Base-by-base conservation (phyloP, 2,888 invertebrate species). In the Ctenicera cuprea region DNA sequence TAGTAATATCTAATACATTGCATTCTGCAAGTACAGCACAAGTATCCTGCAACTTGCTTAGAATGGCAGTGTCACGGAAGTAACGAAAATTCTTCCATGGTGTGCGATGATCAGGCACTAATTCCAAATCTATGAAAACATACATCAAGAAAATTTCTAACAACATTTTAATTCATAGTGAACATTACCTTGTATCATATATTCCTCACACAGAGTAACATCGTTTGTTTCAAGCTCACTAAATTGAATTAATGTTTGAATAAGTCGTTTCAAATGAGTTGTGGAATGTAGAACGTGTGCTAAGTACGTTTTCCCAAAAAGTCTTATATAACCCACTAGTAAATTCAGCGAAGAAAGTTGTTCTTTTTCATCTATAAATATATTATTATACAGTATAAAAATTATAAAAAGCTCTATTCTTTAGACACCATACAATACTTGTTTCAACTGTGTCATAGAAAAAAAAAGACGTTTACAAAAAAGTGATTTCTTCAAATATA, bases 71-170 rank as follows among this genome's bases (percentile, higher is more conserved):
- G 11, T 89, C 87, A 73, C 88, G 88, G 62, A 94, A 87, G 85
- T 92, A 90, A 67, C 89, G 90, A 73, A 92, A 92, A 59, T 87
- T 87, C 71, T 91, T 90, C 94, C 94, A 95, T 0, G 91, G 90
- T 2, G 88, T 85, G 64, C 85, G 84, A 12, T 80, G 77, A 70
- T 87, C 84, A 5, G 83, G 78, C 18, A 80, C 79, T 67, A 85
- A 82, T 63, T 89, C 86, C 37, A 89, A 83, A 76, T 80, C 74
- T 66, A 77, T 75, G 74, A 80, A 62, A 43, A 26, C 4, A n/a
- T 16, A n/a, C n/a, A n/a, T n/a, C n/a, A n/a, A n/a, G n/a, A n/a
- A 37, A 57, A 37, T 9, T 59, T 16, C 3, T 12, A 33, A 16
- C 9, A 37, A 20, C 16, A 26, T n/a, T n/a, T n/a, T n/a, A 26